phyloP scores from a whole-genome alignment of 2,797 vertebrate species.

The Thripadectes ignobilis region DNA sequence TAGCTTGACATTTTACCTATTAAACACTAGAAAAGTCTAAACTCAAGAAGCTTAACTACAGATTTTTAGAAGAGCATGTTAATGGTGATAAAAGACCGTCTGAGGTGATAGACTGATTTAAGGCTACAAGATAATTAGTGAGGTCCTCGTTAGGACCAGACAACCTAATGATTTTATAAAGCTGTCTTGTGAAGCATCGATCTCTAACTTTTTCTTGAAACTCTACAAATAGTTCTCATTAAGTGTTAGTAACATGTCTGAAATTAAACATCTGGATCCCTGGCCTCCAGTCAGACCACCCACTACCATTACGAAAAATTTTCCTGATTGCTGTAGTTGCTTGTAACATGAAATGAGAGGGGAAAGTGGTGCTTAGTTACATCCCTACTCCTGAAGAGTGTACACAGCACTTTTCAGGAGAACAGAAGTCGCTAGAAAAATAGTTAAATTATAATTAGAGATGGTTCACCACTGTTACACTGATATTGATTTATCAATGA shows the following conservation, averaged over 20 bases:
- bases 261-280: not conserved
- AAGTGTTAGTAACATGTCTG: not conserved
- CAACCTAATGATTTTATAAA: constrained; percentile 8
- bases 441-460: not conserved
- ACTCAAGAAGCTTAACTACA: not conserved
- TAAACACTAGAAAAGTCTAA: not conserved
- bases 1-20: not conserved
- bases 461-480: not conserved
- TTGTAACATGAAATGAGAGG: not conserved
- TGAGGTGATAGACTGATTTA: not conserved
- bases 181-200: not conserved
- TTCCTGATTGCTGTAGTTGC: not conserved
- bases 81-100: not conserved
- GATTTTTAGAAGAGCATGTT: not conserved
- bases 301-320: not conserved
- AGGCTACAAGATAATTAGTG: not conserved
- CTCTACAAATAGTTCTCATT: not conserved
- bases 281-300: not conserved
- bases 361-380: not conserved
- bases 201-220: not conserved
- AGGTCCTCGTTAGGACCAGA: not conserved
- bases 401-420: not conserved
- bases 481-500: not conserved
- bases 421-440: not conserved
- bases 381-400: not conserved